Evolutionary conservation across 2,113 vertebrate species (phyloP).

Genomic region (Oxygymnocypris stewartii): DNA sequence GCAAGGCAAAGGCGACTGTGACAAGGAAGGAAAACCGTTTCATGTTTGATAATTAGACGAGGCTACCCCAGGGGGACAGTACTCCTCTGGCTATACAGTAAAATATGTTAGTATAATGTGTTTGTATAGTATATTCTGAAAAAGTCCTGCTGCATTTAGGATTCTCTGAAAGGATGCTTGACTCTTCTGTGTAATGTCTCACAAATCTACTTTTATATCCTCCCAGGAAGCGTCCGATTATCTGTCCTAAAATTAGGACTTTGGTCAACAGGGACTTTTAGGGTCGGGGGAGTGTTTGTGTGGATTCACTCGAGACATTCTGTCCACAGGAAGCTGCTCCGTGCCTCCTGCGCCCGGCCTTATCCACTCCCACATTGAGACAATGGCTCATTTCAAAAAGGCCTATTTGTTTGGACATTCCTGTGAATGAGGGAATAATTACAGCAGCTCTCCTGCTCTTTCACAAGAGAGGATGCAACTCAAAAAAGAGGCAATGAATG

Average conservation of each 20-base stretch:
- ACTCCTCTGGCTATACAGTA: background rate
- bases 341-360: constrained; percentile 9
- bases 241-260: constrained; percentile 42
- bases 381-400: constrained; percentile 75
- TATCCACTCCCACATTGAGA: constrained; percentile 55
- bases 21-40: background rate
- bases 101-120: background rate
- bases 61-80: background rate
- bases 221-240: constrained; percentile 28
- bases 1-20: background rate
- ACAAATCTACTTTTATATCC: background rate
- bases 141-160: background rate
- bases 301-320: constrained; percentile 36
- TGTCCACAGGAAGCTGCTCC: constrained; percentile 41
- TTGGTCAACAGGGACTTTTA: constrained; percentile 22
- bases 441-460: constrained; percentile 66
- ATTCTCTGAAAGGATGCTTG: background rate
- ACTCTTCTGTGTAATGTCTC: background rate
- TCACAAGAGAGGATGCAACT: constrained; percentile 67
- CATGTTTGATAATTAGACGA: background rate
- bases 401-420: constrained; percentile 65
- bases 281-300: constrained; percentile 9
- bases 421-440: constrained; percentile 66
- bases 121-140: background rate
- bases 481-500: constrained; percentile 52